Conservation (phyloP, 2,113 vertebrate genomes). For the Albula glossodonta region DNA sequence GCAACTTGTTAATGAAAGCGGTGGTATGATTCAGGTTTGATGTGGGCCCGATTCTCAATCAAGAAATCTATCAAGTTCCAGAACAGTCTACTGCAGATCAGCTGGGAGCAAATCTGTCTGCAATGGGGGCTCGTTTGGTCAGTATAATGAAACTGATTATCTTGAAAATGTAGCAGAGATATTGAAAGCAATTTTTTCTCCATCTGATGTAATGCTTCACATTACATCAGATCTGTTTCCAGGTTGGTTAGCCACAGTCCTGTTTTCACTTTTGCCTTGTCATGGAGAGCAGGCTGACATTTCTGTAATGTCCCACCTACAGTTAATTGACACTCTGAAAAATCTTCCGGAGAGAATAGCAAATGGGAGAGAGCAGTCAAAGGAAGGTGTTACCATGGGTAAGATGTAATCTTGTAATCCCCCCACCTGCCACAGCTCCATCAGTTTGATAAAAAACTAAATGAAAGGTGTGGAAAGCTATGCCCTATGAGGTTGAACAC, state of each 20-base stretch:
- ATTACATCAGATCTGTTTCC: too few species aligned
- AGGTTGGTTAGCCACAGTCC: background rate
- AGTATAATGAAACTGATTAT: conserved; percentile 21
- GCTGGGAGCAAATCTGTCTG: conserved; percentile 75
- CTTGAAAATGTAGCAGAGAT: background rate
- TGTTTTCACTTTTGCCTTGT: background rate
- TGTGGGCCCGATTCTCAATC: conserved; percentile 86
- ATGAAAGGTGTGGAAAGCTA: background rate
- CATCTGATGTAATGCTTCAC: too few species aligned
- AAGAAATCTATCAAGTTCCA: conserved; percentile 77
- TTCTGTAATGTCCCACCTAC: conserved; percentile 34
- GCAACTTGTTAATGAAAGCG: background rate
- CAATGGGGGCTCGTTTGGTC: conserved; percentile 84
- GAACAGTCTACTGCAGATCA: conserved; percentile 76
- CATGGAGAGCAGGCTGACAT: background rate
- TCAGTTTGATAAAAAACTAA: background rate
- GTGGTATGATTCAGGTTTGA: conserved; percentile 78
- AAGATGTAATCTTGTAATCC: conserved; percentile 34
- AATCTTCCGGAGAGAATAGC: conserved; percentile 79
- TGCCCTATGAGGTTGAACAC: too few species aligned
- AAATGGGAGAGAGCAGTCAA: conserved; percentile 74
- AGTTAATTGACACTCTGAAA: conserved; percentile 85
- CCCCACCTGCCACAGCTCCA: background rate
- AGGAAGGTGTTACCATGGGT: conserved; percentile 83
- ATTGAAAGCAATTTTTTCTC: background rate